Evolutionary conservation across 2,888 invertebrate species (phyloP), one percentile per base, ranked within the genome.

Genomic region (Cryptophagus acutangulus): DNA sequence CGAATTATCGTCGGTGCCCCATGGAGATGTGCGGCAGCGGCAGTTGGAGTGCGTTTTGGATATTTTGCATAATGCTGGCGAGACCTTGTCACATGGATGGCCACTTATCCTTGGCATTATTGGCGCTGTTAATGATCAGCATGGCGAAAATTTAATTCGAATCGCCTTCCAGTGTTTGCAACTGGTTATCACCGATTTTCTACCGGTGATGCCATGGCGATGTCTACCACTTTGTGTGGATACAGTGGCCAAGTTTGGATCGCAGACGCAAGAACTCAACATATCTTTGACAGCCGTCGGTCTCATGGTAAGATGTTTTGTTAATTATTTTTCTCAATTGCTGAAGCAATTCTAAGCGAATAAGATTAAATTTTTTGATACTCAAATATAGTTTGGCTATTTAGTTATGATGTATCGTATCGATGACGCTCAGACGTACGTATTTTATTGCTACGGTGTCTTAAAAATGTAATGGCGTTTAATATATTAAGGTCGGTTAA

Each of bases 241-340:
- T 50, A 91, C 94, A 1, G 93, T 95, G 2, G 89, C 94, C 0
- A 91, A 90, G 65, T 99, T 96, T 73, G 96, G 96, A 13, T 84
- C 87, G 10, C 99, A 99, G 73, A 90, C 88, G 28, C 89, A 91
- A 66, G 96, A 99, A 70, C 75, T 97, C 37, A 99, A 99, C 71
- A 95, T 97, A 62, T 93, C 94, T 17, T 76, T 99, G 26, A 96
- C 96, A 3, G 95, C 97, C 28, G 90, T 99, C 36, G 96, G 96
- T 12, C 75, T 95, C 36, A 87, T 96, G 90, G 94, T 93, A 68
- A 66, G 45, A n/a, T n/a, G n/a, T n/a, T n/a, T n/a, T n/a, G n/a
- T n/a, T n/a, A n/a, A n/a, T n/a, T n/a, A n/a, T n/a, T n/a, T n/a
- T n/a, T n/a, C n/a, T n/a, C n/a, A n/a, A n/a, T n/a, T n/a, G n/a